Evolutionary conservation across 2,113 vertebrate genomes (phyloP), one percentile per base, ranked within the genome.

Genomic region (Hystrix cristata): DNA sequence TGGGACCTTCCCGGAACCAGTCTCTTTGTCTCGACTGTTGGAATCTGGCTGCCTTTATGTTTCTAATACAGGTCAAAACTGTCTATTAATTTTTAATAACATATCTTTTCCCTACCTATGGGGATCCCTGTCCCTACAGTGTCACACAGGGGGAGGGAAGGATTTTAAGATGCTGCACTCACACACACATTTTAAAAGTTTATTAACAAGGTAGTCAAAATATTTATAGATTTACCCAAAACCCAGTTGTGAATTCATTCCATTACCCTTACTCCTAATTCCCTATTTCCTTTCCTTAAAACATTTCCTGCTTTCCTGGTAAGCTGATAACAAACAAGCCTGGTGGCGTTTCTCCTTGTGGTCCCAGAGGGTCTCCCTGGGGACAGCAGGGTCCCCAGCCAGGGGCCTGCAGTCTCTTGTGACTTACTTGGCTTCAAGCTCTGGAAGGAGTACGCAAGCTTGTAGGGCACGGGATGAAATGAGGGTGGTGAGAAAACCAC

Each of bases 151-250:
- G 8, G 67, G 57, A 38, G 34, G 27, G 53, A 83, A 57, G 4
- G 14, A 69, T 12, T 21, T n/a, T n/a, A 46, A 60, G 8, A 67
- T n/a, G 15, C 29, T 57, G 67, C 23, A 34, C 29, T 7, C 29
- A 67, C n/a, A 38, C 4, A 53, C 46, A 86, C n/a, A 31, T 2
- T 43, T 67, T 38, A 38, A 59, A 23, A 48, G 1, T 60, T 38
- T 18, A 38, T 78, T 38, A 64, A 80, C 25, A 60, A 55, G 0
- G 29, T 53, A 51, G 91, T 91, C 51, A 46, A 43, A 80, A 29
- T 65, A 92, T 55, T 76, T 60, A 19, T 51, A 80, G 48, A 88
- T 67, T 23, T 34, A 92, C 18, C 88, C 57, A 79, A 92, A 90
- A 71, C n/a, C n/a, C 81, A 76, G 31, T 2, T 27, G n/a, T 60